Evolutionary conservation across 2,888 invertebrate genomes (phyloP).

Genomic region (Tholera decimalis): DNA sequence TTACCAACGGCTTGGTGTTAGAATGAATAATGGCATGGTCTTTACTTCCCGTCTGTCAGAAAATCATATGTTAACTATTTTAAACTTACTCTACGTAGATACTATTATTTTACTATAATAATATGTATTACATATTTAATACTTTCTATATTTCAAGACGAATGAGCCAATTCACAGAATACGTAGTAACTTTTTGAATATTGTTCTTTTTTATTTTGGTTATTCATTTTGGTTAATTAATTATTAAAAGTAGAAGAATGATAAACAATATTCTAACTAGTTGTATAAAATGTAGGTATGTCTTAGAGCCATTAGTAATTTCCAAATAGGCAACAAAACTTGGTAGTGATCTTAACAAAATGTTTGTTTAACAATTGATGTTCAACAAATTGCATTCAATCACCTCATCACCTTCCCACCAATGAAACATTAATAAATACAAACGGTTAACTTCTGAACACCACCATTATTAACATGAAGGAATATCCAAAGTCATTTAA

Average conservation of each 20-base stretch:
- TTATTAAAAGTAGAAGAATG: neutral
- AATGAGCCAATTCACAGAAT: too few relatives aligned
- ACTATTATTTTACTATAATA: too few relatives aligned
- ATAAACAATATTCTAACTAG: too few relatives aligned
- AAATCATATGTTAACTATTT: slow-evolving; percentile 12
- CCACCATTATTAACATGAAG: slow-evolving; percentile 9
- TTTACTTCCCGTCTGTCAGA: slow-evolving; percentile 19
- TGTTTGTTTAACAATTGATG: slow-evolving; percentile 32
- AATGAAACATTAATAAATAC: slow-evolving; percentile 4
- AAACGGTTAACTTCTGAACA: slow-evolving; percentile 5
- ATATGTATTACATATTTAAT: too few relatives aligned
- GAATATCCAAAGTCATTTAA: slow-evolving; percentile 41
- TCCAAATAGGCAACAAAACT: slow-evolving; percentile 4
- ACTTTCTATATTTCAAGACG: too few relatives aligned
- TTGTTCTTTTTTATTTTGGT: neutral
- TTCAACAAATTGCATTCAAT: slow-evolving; percentile 17
- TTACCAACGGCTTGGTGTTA: slow-evolving; percentile 3
- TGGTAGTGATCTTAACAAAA: slow-evolving; percentile 11
- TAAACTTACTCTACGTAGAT: neutral
- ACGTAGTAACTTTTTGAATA: neutral
- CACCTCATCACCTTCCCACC: slow-evolving; percentile 2
- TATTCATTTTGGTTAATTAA: neutral
- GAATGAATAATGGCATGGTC: slow-evolving; percentile 25
- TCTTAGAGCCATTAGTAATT: neutral
- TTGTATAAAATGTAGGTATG: neutral